phyloP scores from a whole-genome alignment of 1,140 invertebrate species.

The Lutraria rhynchaena region DNA sequence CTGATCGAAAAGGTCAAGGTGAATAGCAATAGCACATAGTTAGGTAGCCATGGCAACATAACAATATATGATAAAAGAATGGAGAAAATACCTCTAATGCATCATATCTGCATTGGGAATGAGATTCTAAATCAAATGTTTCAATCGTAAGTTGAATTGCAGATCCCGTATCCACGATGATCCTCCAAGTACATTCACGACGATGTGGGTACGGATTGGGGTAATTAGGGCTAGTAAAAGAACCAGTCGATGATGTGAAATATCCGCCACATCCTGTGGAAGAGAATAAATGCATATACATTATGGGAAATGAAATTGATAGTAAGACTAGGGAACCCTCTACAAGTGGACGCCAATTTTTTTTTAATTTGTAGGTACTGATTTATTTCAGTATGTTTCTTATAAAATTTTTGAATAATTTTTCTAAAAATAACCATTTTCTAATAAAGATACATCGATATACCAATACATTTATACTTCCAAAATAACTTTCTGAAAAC shows the following conservation, averaged over 20 bases:
- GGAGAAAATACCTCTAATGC: constrained; percentile 85
- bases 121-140: constrained; percentile 85
- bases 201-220: constrained; percentile 86
- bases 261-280: constrained; percentile 89
- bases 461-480: too few species aligned
- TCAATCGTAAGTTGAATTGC: constrained; percentile 68
- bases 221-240: constrained; percentile 90
- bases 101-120: constrained; percentile 91
- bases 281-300: not conserved
- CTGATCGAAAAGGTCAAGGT: not conserved
- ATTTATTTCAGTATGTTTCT: too few species aligned
- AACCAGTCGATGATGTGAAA: constrained; percentile 87
- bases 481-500: too few species aligned
- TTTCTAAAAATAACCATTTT: too few species aligned
- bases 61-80: too few species aligned
- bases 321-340: too few species aligned
- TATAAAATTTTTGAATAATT: too few species aligned
- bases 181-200: constrained; percentile 87
- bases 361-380: too few species aligned
- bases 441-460: too few species aligned
- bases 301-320: too few species aligned
- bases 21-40: not conserved
- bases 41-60: not conserved
- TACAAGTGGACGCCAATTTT: too few species aligned
- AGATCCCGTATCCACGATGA: constrained; percentile 85